Evolutionary conservation across 2,113 vertebrate species (phyloP).

Genomic region (Falco punctatus): DNA sequence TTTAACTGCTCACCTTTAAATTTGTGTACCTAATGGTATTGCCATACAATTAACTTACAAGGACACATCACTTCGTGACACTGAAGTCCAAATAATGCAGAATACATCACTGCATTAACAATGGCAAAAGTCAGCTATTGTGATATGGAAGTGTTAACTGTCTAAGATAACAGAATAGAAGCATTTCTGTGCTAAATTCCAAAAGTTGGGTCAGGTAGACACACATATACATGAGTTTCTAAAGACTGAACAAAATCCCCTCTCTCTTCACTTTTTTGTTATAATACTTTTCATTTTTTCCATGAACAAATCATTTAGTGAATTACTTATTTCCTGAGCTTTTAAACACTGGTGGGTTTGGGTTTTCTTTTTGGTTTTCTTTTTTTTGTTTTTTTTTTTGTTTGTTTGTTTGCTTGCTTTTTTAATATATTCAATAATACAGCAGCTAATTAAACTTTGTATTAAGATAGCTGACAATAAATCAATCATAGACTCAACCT

Average conservation of each 20-base stretch:
- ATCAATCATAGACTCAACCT: not conserved
- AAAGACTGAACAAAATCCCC: not conserved
- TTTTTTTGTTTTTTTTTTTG: not conserved
- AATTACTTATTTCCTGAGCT: not conserved
- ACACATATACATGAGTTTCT: rapidly evolving
- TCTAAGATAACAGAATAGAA: not conserved
- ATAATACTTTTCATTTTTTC: not conserved
- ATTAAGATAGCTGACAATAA: not conserved
- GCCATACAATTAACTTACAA: not conserved
- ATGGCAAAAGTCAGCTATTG: not conserved
- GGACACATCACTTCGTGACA: not conserved
- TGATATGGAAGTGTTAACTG: not conserved
- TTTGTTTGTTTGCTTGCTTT: not conserved
- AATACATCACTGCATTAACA: not conserved
- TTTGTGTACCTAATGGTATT: not conserved
- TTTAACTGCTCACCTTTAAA: not conserved
- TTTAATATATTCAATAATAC: not conserved
- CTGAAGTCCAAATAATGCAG: not conserved
- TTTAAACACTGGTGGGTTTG: not conserved
- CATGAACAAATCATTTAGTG: not conserved
- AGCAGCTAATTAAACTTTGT: not conserved
- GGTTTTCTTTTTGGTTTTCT: not conserved
- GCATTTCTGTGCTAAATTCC: not conserved
- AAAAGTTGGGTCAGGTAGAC: not conserved
- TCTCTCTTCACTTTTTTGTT: not conserved